Conservation (phyloP, 2,113 vertebrate species). For the Bungarus multicinctus region DNA sequence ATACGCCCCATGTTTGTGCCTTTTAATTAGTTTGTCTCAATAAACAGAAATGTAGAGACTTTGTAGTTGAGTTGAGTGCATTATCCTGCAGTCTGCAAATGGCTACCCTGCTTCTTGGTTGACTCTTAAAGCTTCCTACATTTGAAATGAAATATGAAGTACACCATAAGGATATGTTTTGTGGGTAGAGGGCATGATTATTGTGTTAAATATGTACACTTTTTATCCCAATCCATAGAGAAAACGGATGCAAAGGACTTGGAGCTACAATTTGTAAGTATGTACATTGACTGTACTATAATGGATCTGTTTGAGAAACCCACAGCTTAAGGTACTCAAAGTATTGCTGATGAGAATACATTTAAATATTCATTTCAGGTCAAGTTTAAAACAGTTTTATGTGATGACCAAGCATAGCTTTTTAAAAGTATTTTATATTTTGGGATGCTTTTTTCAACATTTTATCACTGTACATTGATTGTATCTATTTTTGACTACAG, state of each 20-base stretch:
- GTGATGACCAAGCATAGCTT: background rate
- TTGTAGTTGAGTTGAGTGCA: slow-evolving; percentile 78
- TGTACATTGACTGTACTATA: background rate
- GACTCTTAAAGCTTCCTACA: background rate
- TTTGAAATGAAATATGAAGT: background rate
- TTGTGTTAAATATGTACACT: background rate
- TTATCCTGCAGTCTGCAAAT: slow-evolving; percentile 61
- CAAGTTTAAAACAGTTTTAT: background rate
- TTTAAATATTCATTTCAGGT: background rate
- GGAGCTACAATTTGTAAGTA: background rate
- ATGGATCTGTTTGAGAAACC: background rate
- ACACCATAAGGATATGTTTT: background rate
- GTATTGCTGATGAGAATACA: background rate
- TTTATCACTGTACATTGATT: background rate
- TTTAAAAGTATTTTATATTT: background rate
- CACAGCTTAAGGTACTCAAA: background rate
- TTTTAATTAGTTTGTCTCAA: slow-evolving; percentile 99
- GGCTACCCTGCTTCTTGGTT: background rate
- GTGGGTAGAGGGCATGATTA: background rate
- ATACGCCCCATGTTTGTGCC: slow-evolving; percentile 98
- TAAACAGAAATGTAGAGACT: slow-evolving; percentile 94
- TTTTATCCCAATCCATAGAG: background rate
- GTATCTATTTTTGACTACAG: background rate
- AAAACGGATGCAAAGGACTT: background rate
- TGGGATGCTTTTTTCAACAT: background rate